Evolutionary conservation across 2,113 vertebrate species (phyloP).

Genomic region (Epinephelus lanceolatus): DNA sequence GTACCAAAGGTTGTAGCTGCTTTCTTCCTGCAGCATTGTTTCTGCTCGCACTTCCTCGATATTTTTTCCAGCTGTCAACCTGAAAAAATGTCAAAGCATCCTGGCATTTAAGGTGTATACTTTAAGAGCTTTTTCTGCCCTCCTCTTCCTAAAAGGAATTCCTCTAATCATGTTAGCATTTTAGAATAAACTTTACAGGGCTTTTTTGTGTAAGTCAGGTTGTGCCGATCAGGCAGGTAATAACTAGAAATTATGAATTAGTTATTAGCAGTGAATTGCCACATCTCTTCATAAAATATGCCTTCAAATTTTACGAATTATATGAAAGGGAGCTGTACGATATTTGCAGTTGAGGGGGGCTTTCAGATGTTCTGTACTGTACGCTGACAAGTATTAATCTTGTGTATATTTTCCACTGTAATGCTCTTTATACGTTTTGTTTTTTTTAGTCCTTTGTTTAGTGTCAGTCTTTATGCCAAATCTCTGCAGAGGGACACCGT

Average conservation of each 20-base stretch:
- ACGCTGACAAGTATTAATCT: neutral
- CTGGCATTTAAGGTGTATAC: slow-evolving; percentile 30
- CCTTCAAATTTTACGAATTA: neutral
- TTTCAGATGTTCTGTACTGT: neutral
- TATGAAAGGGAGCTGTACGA: neutral
- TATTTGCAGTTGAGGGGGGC: neutral
- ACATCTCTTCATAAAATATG: neutral
- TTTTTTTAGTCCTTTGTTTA: neutral
- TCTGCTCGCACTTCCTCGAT: slow-evolving; percentile 49
- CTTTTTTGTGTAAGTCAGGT: neutral
- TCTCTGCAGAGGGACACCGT: slow-evolving; percentile 7
- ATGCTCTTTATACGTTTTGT: neutral
- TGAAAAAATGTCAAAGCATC: slow-evolving; percentile 28
- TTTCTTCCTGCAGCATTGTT: slow-evolving; percentile 65
- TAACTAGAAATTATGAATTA: neutral
- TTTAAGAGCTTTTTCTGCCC: slow-evolving; percentile 7
- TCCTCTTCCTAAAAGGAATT: slow-evolving; percentile 11
- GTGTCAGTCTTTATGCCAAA: slow-evolving; percentile 19
- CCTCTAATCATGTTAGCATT: neutral
- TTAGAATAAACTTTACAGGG: neutral
- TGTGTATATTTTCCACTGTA: neutral
- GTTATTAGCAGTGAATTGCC: neutral
- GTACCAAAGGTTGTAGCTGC: slow-evolving; percentile 16
- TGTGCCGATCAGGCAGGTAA: too few relatives aligned
- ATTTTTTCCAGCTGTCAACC: slow-evolving; percentile 48